Conservation (phyloP, 2,797 vertebrate genomes). For the Ptychobarbus kaznakovi region DNA sequence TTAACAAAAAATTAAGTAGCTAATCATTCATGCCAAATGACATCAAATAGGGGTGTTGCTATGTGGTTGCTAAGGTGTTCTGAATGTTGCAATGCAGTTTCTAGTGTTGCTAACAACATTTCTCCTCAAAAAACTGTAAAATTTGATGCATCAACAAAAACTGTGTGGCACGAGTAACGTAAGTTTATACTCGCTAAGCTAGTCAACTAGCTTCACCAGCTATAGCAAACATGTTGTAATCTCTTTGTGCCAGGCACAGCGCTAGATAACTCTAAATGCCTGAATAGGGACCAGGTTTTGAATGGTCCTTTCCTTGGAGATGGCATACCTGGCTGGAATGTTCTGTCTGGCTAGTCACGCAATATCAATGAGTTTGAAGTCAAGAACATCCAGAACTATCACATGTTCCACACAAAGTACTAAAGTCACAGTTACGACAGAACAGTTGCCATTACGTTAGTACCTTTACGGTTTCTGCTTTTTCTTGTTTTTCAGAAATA, state of each 20-base stretch:
- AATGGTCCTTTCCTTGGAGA: background rate
- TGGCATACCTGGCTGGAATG: conserved; percentile 2
- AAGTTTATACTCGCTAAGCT: background rate
- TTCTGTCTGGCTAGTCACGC: conserved; percentile 7
- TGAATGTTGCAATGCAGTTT: background rate
- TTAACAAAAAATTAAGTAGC: background rate
- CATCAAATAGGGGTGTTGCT: background rate
- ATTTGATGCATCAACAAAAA: background rate
- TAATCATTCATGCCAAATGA: background rate
- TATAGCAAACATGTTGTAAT: background rate
- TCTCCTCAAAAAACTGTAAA: background rate
- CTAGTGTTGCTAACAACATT: background rate
- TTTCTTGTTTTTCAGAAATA: conserved; percentile 28
- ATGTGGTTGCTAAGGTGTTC: background rate
- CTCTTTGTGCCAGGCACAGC: conserved; percentile 1
- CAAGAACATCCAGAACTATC: background rate
- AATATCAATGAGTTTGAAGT: background rate
- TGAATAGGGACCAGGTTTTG: background rate
- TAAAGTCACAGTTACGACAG: background rate
- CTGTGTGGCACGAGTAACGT: background rate
- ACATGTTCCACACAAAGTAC: background rate
- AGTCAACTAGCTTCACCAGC: conserved; percentile 16
- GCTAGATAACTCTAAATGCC: background rate
- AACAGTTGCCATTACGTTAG: conserved; percentile 25
- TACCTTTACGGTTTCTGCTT: background rate